Evolutionary conservation across 2,113 vertebrate species (phyloP), one percentile per base, ranked within the genome.

Genomic region (Typhlomys cinereus): DNA sequence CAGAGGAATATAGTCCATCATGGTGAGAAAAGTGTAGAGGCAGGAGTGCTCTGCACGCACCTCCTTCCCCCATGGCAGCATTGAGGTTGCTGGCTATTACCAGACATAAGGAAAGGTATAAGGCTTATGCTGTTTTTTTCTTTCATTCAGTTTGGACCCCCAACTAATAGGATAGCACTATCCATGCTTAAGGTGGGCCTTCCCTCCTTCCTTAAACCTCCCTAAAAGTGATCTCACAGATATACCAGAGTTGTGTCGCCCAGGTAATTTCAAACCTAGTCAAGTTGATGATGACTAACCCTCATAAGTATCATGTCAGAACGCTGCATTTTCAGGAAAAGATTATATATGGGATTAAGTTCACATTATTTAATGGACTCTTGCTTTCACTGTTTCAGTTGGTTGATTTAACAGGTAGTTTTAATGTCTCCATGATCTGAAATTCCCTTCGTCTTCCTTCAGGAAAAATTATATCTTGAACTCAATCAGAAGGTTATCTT

Each of bases 241-340:
- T 12, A 34, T 29, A 29, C 62, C 29, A 13, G 29, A 13, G 34
- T 9, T 9, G 8, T 34, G 27, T 64, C 62, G 31, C 29, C 62
- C 34, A 64, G 62, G 29, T 64, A 31, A 64, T 64, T 34, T 64
- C 14, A 34, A 64, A 64, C 14, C 29, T 31, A 64, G 62, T 12
- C 11, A 64, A 64, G 62, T 64, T 64, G 62, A 64, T 12, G 34
- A 34, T 64, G 62, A 64, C 34, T 27, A 64, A 64, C 29, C n/a
- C 36, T 78, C 14, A 25, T 23, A 27, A 23, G 34, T 23, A 52
- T 15, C 39, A 21, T 64, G 29, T 67, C 23, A 73, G n/a, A 50
- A 91, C 10, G 29, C 48, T 89, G 50, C 25, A 44, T 86, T 83
- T 75, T 76, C 54, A 85, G 74, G 75, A 61, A 59, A 88, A 89